Evolutionary conservation across 2,797 vertebrate genomes (phyloP), one percentile per base, ranked within the genome.

Genomic region (Dendrocincla fuliginosa): DNA sequence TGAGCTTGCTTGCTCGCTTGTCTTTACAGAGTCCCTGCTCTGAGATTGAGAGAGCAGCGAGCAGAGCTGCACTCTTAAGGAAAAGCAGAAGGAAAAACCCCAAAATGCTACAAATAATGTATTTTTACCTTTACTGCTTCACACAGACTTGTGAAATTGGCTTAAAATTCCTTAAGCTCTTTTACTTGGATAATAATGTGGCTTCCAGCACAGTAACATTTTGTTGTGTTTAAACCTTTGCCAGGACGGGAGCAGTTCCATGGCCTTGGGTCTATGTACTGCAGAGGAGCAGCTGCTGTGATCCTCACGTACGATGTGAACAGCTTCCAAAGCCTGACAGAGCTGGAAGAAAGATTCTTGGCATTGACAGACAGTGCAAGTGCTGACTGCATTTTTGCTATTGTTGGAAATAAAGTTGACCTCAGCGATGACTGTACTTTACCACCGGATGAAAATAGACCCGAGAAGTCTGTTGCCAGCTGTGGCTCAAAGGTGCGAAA

Each of bases 181-280:
- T 41, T 35, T 11, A 14, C 10, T 78, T 8, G 0, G 37, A 70
- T n/a, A 39, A 35, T 63, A 39, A 65, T 1, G 25, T 70, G 56
- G 37, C 92, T 90, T 64, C 30, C 61, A 82, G 56, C 35, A 8
- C 7, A 0, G 55, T 97, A 79, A 94, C 73, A 20, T 25, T 6
- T 20, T 82, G 79, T 19, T 91, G 30, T 94, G 81, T 90, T 80
- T 84, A 50, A 90, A 82, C 79, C 73, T 71, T 84, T 89, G 39
- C 76, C 97, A 99, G 99, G 99, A 88, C 98, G 99, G 13, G 99
- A 99, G 91, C 99, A 99, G 97, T 99, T 99, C 95, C 99, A 99
- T 1, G 99, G 99, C 42, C 97, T 99, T 30, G 99, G 99, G 57
- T 99, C 99, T 10, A 99, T 99, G 99, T 99, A 99, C 98, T 99